Conservation (phyloP, 2,888 invertebrate genomes). For the Chrysolina americana region DNA sequence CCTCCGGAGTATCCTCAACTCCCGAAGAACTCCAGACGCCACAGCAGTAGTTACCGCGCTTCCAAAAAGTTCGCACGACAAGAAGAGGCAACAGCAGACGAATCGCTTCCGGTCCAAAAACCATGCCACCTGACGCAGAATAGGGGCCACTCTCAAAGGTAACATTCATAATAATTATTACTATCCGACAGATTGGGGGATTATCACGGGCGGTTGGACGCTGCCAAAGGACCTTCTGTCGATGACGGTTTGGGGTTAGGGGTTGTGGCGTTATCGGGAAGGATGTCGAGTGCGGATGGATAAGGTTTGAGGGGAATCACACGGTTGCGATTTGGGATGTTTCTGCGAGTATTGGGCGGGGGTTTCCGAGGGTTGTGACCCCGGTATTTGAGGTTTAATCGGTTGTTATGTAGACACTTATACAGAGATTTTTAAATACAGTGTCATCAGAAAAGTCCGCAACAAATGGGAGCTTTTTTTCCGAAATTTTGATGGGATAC, state of each 20-base stretch:
- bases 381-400: too few species aligned
- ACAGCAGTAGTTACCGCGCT: constrained; percentile 56
- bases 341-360: neutral
- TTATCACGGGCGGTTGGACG: neutral
- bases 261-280: neutral
- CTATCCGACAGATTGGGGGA: constrained; percentile 10
- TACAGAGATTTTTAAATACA: too few species aligned
- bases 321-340: neutral
- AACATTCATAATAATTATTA: neutral
- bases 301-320: neutral
- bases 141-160: constrained; percentile 13
- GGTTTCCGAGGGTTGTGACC: too few species aligned
- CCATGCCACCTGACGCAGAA: constrained; percentile 16
- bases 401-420: too few species aligned
- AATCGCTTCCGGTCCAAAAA: neutral
- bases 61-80: constrained; percentile 52
- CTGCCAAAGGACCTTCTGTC: neutral
- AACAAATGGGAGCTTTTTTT: too few species aligned
- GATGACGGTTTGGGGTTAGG: neutral
- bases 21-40: constrained; percentile 32
- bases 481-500: too few species aligned
- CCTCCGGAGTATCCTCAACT: constrained; percentile 32
- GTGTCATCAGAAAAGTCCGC: too few species aligned
- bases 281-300: neutral
- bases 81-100: neutral